Conservation (phyloP, 2,797 vertebrate genomes). For the Lycodopsis pacificus region DNA sequence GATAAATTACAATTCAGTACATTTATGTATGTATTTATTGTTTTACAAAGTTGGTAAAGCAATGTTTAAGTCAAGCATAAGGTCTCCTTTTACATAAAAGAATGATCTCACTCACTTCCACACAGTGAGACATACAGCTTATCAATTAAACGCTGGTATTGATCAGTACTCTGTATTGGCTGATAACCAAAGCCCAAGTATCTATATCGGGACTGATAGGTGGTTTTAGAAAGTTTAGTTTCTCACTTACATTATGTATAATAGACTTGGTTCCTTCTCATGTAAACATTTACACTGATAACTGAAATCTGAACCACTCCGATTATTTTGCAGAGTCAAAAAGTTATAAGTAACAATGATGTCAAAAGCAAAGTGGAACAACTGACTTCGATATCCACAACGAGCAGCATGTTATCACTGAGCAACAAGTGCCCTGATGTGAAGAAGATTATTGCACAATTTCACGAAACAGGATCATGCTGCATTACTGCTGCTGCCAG, state of each 20-base stretch:
- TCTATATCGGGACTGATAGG: too few relatives aligned
- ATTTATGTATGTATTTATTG: neutral
- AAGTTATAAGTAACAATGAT: neutral
- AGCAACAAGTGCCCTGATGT: conserved; percentile 4
- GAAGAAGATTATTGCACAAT: neutral
- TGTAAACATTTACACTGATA: neutral
- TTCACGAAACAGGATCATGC: neutral
- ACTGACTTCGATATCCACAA: neutral
- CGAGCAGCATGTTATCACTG: neutral
- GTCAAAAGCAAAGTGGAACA: neutral
- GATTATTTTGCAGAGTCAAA: neutral
- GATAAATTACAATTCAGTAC: neutral
- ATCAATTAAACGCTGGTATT: neutral
- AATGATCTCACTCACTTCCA: neutral
- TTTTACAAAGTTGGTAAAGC: neutral
- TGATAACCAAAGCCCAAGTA: neutral
- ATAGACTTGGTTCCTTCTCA: neutral
- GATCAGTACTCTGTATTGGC: neutral
- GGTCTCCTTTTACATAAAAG: neutral
- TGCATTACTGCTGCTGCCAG: neutral
- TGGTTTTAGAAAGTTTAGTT: neutral
- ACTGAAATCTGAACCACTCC: neutral
- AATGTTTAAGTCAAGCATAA: neutral
- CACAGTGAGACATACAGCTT: neutral
- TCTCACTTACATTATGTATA: neutral